Base-by-base conservation (phyloP, 2,797 vertebrate species). In the Falco concolor region DNA sequence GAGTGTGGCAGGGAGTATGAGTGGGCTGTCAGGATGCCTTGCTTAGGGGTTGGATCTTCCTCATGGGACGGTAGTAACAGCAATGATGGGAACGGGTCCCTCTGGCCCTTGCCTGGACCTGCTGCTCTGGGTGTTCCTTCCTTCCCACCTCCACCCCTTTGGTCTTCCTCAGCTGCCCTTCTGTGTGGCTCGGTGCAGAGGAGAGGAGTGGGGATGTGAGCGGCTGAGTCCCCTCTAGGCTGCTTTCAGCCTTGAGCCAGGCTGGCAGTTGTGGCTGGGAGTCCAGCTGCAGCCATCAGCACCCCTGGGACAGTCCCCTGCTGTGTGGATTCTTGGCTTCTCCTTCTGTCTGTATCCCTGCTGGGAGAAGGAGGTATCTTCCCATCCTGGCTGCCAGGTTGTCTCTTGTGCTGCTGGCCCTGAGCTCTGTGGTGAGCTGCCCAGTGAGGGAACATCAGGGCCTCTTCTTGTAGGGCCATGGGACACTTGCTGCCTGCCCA, bases 1-100 rank as follows among this genome's bases (percentile, higher is more conserved):
- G 5, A 47, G 38, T 14, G 21, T 69, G 57, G 20, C 45, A 57
- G 59, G 14, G 22, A 59, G 9, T 21, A 6, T 3, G 50, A 69
- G 6, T 27, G 45, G 21, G 24, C 32, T 57, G 13, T 72, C 42
- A 90, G 61, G 36, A 5, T 59, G 36, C 36, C 78, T 70, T 44
- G 47, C 22, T 6, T 49, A 52, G 32, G 40, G 16, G 9, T 28
- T 4, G 5, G 78, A 28, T 45, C 54, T 77, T 80, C 30, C 22
- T 50, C 0, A 0, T 3, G 14, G 65, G 67, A 24, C 0, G 3
- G 44, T 2, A 6, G 24, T 22, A 22, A 44, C 40, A 50, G 69
- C 61, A 47, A 5, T 16, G 40, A 59, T 19, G 30, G 64, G 32
- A 83, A 61, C 0, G 7, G 16, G 10, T 68, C 36, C 42, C 50